These are phyloP conservation scores for Yponomeuta cagnagella DNA, from an alignment of 2,888 invertebrate species.

Conservation along the genomic window DNA sequence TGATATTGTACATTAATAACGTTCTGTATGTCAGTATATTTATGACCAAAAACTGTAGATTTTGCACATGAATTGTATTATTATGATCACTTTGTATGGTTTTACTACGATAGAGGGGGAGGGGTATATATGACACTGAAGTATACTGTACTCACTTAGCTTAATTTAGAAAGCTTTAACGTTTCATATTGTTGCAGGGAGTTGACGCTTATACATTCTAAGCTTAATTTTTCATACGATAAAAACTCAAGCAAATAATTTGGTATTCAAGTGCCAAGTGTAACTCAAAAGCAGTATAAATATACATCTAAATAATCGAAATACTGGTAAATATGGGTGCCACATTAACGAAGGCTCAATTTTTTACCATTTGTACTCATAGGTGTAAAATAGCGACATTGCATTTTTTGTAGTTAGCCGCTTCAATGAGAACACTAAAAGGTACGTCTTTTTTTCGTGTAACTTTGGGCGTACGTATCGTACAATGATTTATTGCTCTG, in stretches of 20 bases:
- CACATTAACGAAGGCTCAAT: slow-evolving; percentile 13
- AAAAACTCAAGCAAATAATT: slow-evolving; percentile 2
- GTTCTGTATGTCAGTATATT: slow-evolving; percentile 66
- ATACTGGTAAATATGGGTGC: slow-evolving; percentile 4
- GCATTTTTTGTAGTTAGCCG: slow-evolving; percentile 22
- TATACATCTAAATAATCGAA: background rate
- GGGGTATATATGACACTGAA: slow-evolving; percentile 22
- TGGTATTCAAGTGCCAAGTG: slow-evolving; percentile 10
- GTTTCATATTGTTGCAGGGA: background rate
- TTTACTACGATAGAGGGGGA: slow-evolving; percentile 17
- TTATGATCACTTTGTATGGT: slow-evolving; percentile 21
- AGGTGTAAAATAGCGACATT: background rate
- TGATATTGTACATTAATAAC: slow-evolving; percentile 25
- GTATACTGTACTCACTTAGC: slow-evolving; percentile 8
- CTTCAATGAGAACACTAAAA: slow-evolving; percentile 33
- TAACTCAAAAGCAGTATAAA: slow-evolving; percentile 2
- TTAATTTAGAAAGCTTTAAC: slow-evolving; percentile 11
- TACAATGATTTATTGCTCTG: slow-evolving; percentile 27
- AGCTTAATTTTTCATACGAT: background rate
- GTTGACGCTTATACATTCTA: background rate
- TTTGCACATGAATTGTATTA: slow-evolving; percentile 54
- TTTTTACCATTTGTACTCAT: slow-evolving; percentile 8
- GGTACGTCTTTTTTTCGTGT: background rate
- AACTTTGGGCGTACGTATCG: background rate
- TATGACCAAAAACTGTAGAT: slow-evolving; percentile 66